Evolutionary conservation across 2,113 vertebrate genomes (phyloP).

Genomic region (Cyprinodon tularosa): DNA sequence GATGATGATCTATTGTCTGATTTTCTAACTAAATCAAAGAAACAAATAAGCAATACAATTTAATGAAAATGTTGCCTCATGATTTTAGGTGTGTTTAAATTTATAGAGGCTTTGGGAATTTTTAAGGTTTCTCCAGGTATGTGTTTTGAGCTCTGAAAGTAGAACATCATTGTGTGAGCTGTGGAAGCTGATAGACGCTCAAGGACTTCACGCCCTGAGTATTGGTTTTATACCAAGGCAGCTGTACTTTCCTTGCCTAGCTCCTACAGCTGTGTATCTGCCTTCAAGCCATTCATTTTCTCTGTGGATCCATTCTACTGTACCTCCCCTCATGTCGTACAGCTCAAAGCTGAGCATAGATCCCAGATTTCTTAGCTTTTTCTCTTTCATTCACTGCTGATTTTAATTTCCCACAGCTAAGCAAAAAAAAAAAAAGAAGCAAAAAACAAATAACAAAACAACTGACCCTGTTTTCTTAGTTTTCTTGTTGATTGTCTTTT

Average conservation of each 20-base stretch:
- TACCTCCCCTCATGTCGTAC: conserved; percentile 31
- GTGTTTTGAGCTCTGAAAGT: conserved; percentile 61
- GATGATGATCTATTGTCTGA: neutral
- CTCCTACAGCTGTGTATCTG: conserved; percentile 56
- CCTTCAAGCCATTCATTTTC: conserved; percentile 61
- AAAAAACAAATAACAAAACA: neutral
- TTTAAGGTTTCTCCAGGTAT: conserved; percentile 56
- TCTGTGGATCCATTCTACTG: conserved; percentile 51
- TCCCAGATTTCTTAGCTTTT: conserved; percentile 9
- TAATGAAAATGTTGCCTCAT: conserved; percentile 6
- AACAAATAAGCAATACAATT: neutral
- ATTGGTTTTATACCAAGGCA: conserved; percentile 60
- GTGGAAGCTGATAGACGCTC: conserved; percentile 50
- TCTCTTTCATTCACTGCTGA: neutral
- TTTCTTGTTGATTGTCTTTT: conserved; percentile 30
- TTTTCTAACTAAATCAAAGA: neutral
- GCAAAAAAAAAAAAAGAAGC: neutral
- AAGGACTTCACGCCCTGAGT: conserved; percentile 58
- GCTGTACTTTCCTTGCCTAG: conserved; percentile 33
- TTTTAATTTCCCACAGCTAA: conserved; percentile 20
- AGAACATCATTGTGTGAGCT: conserved; percentile 51
- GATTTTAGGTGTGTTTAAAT: conserved; percentile 35
- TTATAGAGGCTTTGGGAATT: conserved; percentile 20
- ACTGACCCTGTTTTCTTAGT: conserved; percentile 16
- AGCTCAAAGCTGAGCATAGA: conserved; percentile 31